These are phyloP conservation scores for Eublepharis macularius DNA, from an alignment of 2,113 vertebrate genomes.

Conservation along the genomic window DNA sequence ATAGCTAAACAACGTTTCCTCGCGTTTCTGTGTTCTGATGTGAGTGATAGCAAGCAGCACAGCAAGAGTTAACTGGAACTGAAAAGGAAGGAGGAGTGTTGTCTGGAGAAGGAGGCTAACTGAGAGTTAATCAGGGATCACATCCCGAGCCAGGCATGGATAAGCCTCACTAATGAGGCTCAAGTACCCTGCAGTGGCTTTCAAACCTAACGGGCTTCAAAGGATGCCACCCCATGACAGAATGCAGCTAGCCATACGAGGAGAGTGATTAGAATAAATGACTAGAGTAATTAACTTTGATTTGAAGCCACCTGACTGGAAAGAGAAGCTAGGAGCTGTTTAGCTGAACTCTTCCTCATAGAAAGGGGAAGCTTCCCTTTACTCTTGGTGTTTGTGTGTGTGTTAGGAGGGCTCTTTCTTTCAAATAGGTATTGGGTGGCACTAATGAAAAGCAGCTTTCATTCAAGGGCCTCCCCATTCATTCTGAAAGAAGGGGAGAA, in stretches of 20 bases:
- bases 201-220: conserved; percentile 76
- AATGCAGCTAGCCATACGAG: conserved; percentile 68
- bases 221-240: conserved; percentile 71
- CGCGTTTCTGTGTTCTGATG: accelerated
- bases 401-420: conserved; percentile 69
- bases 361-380: conserved; percentile 70
- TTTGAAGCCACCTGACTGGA: conserved; percentile 81
- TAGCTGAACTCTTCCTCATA: conserved; percentile 68
- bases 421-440: conserved; percentile 75
- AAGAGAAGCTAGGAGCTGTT: conserved; percentile 78
- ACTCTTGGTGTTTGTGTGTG: conserved; percentile 61
- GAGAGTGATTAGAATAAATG: conserved; percentile 86
- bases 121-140: conserved; percentile 62
- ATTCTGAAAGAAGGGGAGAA: conserved; percentile 68
- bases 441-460: conserved; percentile 83
- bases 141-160: conserved; percentile 71
- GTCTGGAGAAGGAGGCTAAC: conserved; percentile 21
- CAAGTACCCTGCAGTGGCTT: conserved; percentile 76
- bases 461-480: conserved; percentile 76
- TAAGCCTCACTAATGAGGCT: conserved; percentile 81
- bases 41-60: conserved; percentile 53
- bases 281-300: conserved; percentile 83
- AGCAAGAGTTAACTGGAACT: conserved; percentile 67
- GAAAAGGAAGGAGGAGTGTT: conserved; percentile 28
- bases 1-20: background rate